phyloP scores from a whole-genome alignment of 2,888 invertebrate species.

The Catocala fraxini region DNA sequence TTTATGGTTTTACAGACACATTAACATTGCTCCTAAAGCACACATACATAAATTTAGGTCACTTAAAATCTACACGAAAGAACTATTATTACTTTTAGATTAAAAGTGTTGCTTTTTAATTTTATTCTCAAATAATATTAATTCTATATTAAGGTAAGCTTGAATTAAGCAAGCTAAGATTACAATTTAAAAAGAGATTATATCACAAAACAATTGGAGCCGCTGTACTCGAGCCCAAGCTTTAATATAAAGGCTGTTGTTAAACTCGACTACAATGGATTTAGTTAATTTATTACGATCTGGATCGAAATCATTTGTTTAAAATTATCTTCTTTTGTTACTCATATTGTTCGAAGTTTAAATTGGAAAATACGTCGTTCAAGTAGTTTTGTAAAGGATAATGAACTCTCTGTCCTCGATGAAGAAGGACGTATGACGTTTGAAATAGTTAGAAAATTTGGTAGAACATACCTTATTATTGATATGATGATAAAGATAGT shows the following conservation, averaged over 20 bases:
- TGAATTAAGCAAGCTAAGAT: conserved; percentile 2
- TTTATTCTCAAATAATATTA: not conserved
- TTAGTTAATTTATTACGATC: conserved; percentile 2
- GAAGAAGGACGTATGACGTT: too few relatives aligned
- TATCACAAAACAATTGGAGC: conserved; percentile 14
- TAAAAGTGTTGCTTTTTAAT: not conserved
- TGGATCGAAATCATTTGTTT: conserved; percentile 9
- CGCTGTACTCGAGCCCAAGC: conserved; percentile 5
- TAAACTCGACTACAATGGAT: conserved; percentile 9
- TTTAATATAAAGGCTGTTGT: conserved; percentile 7
- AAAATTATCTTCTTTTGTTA: conserved; percentile 11
- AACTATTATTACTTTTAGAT: too few relatives aligned
- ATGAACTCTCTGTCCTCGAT: too few relatives aligned
- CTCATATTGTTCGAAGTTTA: conserved; percentile 5
- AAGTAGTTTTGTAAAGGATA: not conserved
- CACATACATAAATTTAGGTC: too few relatives aligned
- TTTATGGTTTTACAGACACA: too few relatives aligned
- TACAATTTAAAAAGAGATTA: conserved; percentile 15
- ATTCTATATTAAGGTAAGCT: conserved; percentile 1
- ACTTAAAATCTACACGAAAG: too few relatives aligned
- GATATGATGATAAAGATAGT: too few relatives aligned
- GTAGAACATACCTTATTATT: too few relatives aligned
- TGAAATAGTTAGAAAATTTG: too few relatives aligned
- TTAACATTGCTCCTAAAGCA: too few relatives aligned
- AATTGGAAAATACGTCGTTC: not conserved